A percentile compares a stretch with the other conserved stretches of the same genome.
Evolutionary conservation across 2,113 vertebrate species (phyloP).

Genomic region (Ptilonorhynchus violaceus): DNA sequence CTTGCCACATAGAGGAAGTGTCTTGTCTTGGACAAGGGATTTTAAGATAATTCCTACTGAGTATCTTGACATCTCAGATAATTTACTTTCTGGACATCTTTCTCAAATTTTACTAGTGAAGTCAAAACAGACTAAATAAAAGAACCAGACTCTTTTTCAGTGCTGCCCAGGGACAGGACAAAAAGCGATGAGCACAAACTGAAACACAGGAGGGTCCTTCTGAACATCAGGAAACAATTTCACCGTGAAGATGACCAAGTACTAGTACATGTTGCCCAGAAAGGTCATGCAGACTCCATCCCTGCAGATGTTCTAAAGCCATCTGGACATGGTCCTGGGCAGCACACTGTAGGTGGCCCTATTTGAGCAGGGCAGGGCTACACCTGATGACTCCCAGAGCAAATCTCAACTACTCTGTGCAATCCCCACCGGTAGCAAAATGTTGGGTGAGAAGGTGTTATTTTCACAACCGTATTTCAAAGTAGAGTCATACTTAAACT

Average conservation of each 20-base stretch:
- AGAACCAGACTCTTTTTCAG: background rate
- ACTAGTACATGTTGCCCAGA: background rate
- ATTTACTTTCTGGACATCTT: background rate
- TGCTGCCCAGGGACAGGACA: background rate
- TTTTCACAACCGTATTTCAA: background rate
- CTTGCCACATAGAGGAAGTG: background rate
- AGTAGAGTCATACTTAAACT: background rate
- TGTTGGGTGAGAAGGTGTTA: fast-evolving
- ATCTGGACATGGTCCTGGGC: background rate
- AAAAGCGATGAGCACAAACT: background rate
- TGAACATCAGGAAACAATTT: background rate
- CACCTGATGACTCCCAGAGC: background rate
- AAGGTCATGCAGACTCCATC: background rate
- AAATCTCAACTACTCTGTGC: background rate
- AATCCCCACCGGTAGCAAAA: background rate
- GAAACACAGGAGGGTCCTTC: background rate
- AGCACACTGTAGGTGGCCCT: background rate
- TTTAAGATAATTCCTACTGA: background rate
- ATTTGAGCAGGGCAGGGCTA: background rate
- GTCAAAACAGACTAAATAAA: background rate
- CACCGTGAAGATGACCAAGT: background rate
- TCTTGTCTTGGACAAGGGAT: background rate
- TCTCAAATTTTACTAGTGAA: background rate
- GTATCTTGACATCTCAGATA: background rate
- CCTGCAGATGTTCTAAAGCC: background rate